These are phyloP conservation scores for Aspidiotus rigidus DNA, from an alignment of 2,888 invertebrate genomes.

Conservation along the genomic window DNA sequence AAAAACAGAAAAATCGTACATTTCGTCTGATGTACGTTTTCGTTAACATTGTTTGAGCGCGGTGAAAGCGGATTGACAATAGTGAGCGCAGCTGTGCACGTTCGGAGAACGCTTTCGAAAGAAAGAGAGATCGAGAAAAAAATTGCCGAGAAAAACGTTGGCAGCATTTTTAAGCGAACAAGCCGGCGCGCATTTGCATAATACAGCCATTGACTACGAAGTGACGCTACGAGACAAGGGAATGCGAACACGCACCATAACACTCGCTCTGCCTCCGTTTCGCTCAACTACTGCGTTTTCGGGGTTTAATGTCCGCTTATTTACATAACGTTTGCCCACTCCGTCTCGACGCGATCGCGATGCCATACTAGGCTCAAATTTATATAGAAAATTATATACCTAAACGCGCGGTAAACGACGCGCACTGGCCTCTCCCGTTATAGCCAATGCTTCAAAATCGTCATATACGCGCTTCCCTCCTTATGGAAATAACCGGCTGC, in stretches of 20 bases:
- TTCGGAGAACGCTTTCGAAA: not conserved
- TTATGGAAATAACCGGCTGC: too few species aligned
- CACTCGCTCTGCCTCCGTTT: conserved; percentile 1
- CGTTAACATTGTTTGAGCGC: conserved; percentile 1
- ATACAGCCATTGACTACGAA: conserved; percentile 31
- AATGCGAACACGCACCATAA: conserved; percentile 16
- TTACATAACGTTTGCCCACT: too few species aligned
- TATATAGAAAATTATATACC: too few species aligned
- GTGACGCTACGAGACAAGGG: conserved; percentile 32
- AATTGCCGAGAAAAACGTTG: conserved; percentile 27
- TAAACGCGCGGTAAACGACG: too few species aligned
- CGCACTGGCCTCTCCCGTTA: too few species aligned
- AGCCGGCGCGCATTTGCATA: conserved; percentile 29
- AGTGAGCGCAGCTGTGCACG: conserved; percentile 13
- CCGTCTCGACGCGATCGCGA: too few species aligned
- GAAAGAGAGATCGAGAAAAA: conserved; percentile 12
- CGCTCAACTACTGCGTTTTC: too few species aligned
- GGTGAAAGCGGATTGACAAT: conserved; percentile 18
- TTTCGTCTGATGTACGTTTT: not conserved
- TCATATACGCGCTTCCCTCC: too few species aligned
- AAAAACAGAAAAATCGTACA: not conserved
- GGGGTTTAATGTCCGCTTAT: too few species aligned
- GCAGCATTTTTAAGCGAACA: conserved; percentile 31
- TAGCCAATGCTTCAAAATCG: too few species aligned
- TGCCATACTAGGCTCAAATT: too few species aligned